Evolutionary conservation across 2,797 vertebrate species (phyloP), one percentile per base, ranked within the genome.

Genomic region (Geotrypetes seraphini): DNA sequence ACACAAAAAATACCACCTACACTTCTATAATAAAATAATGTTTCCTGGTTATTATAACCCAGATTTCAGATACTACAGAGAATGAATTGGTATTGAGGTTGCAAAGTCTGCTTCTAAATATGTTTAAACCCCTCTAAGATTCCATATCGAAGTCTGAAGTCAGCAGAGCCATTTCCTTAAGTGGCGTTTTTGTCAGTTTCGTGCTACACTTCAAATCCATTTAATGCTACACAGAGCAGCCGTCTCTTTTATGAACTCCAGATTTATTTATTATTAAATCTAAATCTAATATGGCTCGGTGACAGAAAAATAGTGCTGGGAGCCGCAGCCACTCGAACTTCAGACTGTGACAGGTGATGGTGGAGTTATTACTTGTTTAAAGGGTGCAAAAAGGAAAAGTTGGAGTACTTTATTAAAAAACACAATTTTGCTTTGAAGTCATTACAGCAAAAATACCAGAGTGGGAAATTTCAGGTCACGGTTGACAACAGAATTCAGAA

Each of bases 121-220:
- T 16, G 35, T 64, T 38, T 58, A 48, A 67, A 43, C 43, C 38
- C 43, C 43, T 68, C 66, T 51, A 41, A 58, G 68, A 59, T 8
- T 13, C 12, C 23, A 23, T 33, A 37, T 45, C 53, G 29, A 37
- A 63, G 35, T 35, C 43, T 47, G 26, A 26, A 43, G 43, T 14
- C 51, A 46, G 39, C 28, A 22, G 43, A 49, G 22, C 47, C 5
- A 0, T 16, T 29, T 41, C 63, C 49, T 65, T 21, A 19, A 15
- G 53, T 46, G 31, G 16, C 33, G 9, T 53, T 67, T 58, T 46
- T 69, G 58, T 63, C 58, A 54, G 27, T 31, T 50, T 38, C 10
- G 7, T 2, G 31, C 20, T 23, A 33, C 47, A 39, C 50, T 48
- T 61, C 59, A 57, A 69, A 50, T 38, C 35, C 38, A 42, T 5